Percentiles rank a stretch among this genome's conserved stretches.
phyloP scores from a whole-genome alignment of 2,113 vertebrate genomes.

The Bostrychus sinensis region DNA sequence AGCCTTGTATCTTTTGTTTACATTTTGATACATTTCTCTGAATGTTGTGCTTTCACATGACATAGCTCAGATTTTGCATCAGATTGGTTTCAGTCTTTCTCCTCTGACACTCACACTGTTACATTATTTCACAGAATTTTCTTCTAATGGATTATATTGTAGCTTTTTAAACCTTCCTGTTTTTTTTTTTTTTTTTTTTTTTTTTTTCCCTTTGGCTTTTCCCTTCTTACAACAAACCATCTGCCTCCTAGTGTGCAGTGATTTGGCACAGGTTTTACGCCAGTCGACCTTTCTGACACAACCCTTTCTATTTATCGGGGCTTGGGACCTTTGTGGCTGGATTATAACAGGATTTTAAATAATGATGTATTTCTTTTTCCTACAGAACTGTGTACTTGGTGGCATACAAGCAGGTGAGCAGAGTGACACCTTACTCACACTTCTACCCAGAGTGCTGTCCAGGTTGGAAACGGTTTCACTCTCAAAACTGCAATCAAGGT shows the following conservation, averaged over 20 bases:
- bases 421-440: conserved; percentile 22
- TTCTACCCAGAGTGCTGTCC: conserved; percentile 85
- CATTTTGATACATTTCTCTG: neutral
- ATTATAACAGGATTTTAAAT: neutral
- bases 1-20: conserved; percentile 4
- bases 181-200: no score
- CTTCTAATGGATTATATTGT: conserved; percentile 3
- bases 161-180: no score
- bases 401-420: conserved; percentile 81
- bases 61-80: conserved; percentile 28
- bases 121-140: conserved; percentile 21
- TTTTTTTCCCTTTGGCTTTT: no score
- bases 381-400: conserved; percentile 87
- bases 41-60: conserved; percentile 1
- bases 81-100: conserved; percentile 13
- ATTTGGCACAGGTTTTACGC: no score
- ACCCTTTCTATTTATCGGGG: neutral
- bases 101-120: conserved; percentile 39
- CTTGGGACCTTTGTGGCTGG: neutral
- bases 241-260: neutral
- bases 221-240: no score
- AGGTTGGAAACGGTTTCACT: conserved; percentile 83
- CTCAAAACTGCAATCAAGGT: conserved; percentile 86
- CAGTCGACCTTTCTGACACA: no score
- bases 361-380: conserved; percentile 17